phyloP scores from a whole-genome alignment of 2,888 invertebrate genomes.

The Lasiommata megera region DNA sequence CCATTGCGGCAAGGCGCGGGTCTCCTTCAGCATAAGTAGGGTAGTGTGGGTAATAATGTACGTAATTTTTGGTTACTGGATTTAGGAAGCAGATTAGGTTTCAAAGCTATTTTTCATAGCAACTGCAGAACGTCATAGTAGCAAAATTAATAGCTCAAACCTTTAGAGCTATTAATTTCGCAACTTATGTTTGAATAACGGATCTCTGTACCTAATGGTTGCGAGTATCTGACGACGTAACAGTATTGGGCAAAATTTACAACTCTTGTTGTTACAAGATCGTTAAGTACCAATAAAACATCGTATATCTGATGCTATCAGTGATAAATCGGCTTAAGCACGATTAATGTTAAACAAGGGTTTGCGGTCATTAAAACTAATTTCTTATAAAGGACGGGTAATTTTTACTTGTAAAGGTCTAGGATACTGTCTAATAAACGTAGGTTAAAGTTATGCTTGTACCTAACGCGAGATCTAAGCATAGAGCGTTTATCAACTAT shows the following conservation, averaged over 20 bases:
- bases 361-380: slow-evolving; percentile 9
- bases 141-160: neutral
- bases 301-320: slow-evolving; percentile 15
- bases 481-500: no score
- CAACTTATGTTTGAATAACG: slow-evolving; percentile 11
- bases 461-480: no score
- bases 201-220: neutral
- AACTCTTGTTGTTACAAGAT: slow-evolving; percentile 12
- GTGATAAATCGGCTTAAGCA: slow-evolving; percentile 8
- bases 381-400: slow-evolving; percentile 1
- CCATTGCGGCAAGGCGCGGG: no score
- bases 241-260: slow-evolving; percentile 17
- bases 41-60: no score
- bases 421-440: neutral
- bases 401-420: neutral
- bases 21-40: no score
- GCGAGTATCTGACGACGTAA: slow-evolving; percentile 11
- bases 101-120: neutral
- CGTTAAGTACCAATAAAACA: slow-evolving; percentile 14
- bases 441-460: neutral
- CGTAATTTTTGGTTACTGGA: neutral
- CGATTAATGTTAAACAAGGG: slow-evolving; percentile 12
- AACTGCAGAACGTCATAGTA: neutral
- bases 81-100: neutral
- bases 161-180: slow-evolving; percentile 6